Evolutionary conservation across 2,888 invertebrate genomes (phyloP).

Genomic region (Holacanthella duospinosa): DNA sequence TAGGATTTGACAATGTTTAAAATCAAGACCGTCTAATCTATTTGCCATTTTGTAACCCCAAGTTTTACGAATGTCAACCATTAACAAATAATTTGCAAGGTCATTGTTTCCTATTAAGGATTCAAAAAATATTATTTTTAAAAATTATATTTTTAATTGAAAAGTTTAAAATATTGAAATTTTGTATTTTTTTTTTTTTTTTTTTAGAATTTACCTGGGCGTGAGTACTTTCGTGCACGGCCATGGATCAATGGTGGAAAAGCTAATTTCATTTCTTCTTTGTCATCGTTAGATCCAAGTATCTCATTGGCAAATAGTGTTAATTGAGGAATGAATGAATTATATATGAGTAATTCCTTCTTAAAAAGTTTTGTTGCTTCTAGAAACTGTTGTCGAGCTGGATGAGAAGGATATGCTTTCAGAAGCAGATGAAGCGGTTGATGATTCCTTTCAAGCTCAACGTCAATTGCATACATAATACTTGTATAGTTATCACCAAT

Average conservation of each 20-base stretch:
- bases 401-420: background rate
- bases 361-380: background rate
- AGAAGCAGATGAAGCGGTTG: background rate
- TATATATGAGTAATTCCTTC: background rate
- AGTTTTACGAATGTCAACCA: conserved; percentile 29
- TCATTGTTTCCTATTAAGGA: background rate
- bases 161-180: background rate
- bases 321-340: background rate
- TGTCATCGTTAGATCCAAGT: background rate
- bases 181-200: too few species aligned
- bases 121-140: too few species aligned
- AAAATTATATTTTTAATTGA: too few species aligned
- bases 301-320: background rate
- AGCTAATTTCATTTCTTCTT: background rate
- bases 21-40: conserved; percentile 20
- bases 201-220: background rate
- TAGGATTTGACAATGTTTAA: conserved; percentile 23
- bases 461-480: background rate
- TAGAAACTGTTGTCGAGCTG: background rate
- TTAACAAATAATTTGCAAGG: conserved; percentile 20
- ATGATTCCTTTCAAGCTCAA: background rate
- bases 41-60: conserved; percentile 31
- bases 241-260: conserved; percentile 2
- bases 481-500: background rate
- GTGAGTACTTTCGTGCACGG: background rate